Evolutionary conservation across 2,888 invertebrate genomes (phyloP), one percentile per base, ranked within the genome.

Genomic region (Tiliacea aurago): DNA sequence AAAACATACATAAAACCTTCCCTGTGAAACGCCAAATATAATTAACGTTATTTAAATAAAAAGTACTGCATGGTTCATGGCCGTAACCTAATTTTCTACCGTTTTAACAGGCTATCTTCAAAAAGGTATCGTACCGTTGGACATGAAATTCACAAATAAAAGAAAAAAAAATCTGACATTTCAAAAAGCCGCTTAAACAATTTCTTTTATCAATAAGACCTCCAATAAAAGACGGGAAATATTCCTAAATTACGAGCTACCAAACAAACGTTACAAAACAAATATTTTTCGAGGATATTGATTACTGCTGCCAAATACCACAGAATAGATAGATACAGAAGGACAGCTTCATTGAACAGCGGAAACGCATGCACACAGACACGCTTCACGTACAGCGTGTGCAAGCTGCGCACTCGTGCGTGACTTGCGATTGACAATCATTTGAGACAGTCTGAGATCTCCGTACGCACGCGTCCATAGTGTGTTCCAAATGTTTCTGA

Each of bases 201-300:
- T 75, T 43, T 47, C 9, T 55, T 68, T 43, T 45, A 43, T 37
- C 49, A 53, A 64, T 59, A 70, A 23, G n/a, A 33, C 20, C 9
- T n/a, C 4, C 1, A 43, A 75, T 76, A 47, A 64, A 51, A 70
- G 13, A 53, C 23, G 18, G 47, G 68, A 71, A 63, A 41, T 51
- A 59, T 45, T 70, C 51, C 33, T 2, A 59, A 77, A 76, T 76
- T 59, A 78, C 41, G 63, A 70, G 33, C 78, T 76, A 62, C 62
- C 61, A 58, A 66, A 77, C 73, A 67, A 72, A 69, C 45, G 15
- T 58, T 33, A 51, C 64, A 41, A 15, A 73, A 49, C 66, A 73
- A 79, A 73, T 63, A 67, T 64, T 33, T 59, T 69, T 23, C 4
- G 18, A 28, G 47, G 43, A 70, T 76, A 80, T 64, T 80, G 79